Evolutionary conservation across 2,888 invertebrate species (phyloP).

Genomic region (Neria commutata): DNA sequence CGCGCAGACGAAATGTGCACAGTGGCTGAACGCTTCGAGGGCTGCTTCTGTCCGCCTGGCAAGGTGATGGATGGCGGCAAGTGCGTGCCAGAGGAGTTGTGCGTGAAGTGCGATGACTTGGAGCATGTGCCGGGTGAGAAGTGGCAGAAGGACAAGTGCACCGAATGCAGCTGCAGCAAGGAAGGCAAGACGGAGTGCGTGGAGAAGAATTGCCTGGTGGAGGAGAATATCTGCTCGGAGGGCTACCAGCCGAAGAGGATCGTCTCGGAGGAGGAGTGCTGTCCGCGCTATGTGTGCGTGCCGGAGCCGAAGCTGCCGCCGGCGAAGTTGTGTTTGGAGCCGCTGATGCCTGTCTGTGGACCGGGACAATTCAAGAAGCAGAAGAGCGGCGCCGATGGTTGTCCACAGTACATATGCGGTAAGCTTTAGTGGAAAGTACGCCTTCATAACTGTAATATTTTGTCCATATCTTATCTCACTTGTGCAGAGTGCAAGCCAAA

Average conservation of each 20-base stretch:
- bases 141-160: constrained; percentile 75
- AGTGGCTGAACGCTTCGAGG: constrained; percentile 67
- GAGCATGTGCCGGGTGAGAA: constrained; percentile 70
- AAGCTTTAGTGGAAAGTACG: constrained; percentile 38
- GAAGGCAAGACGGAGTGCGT: constrained; percentile 69
- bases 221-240: constrained; percentile 68
- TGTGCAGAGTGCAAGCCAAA: constrained; percentile 76
- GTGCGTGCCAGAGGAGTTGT: constrained; percentile 72
- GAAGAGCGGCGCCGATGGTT: constrained; percentile 69
- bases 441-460: too few relatives aligned
- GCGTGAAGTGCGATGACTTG: constrained; percentile 76
- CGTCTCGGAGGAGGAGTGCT: constrained; percentile 68
- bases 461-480: neutral
- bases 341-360: constrained; percentile 73
- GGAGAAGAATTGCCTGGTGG: constrained; percentile 66
- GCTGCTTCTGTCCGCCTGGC: constrained; percentile 84
- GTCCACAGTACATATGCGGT: constrained; percentile 78
- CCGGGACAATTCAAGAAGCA: constrained; percentile 74
- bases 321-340: constrained; percentile 67
- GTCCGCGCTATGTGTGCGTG: constrained; percentile 73
- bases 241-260: constrained; percentile 66
- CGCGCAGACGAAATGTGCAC: constrained; percentile 61
- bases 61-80: constrained; percentile 73
- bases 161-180: constrained; percentile 71
- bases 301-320: constrained; percentile 64